Conservation (phyloP, 2,888 invertebrate genomes). For the Antheraea assamensis region DNA sequence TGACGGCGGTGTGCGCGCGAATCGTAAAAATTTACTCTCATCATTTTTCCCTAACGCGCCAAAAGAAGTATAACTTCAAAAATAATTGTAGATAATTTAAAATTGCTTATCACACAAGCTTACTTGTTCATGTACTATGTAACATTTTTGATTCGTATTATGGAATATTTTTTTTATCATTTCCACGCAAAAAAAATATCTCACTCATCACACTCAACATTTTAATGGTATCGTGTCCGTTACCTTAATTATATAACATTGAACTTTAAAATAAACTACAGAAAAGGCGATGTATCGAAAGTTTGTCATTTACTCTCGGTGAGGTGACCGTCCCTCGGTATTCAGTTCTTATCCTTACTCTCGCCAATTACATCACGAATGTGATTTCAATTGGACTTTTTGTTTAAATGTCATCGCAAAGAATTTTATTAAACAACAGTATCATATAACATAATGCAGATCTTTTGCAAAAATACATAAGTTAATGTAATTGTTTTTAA, state of each 20-base stretch:
- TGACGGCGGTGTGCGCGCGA: too few species aligned
- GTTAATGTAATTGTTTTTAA: too few species aligned
- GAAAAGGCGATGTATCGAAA: conserved; percentile 6
- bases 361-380: neutral
- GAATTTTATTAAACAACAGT: neutral
- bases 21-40: too few species aligned
- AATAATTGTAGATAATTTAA: too few species aligned
- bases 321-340: conserved; percentile 3
- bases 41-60: too few species aligned
- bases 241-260: neutral
- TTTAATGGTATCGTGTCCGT: neutral
- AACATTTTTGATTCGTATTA: too few species aligned
- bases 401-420: neutral
- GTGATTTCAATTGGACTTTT: neutral
- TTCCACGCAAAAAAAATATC: neutral
- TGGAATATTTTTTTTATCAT: too few species aligned
- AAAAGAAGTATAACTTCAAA: too few species aligned
- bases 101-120: too few species aligned
- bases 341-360: neutral
- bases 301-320: conserved; percentile 1
- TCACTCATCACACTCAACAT: neutral
- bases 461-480: too few species aligned
- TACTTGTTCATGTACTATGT: too few species aligned
- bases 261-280: neutral
- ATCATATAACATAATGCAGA: too few species aligned